Evolutionary conservation across 2,888 invertebrate species (phyloP).

Genomic region (Microchrysa polita): DNA sequence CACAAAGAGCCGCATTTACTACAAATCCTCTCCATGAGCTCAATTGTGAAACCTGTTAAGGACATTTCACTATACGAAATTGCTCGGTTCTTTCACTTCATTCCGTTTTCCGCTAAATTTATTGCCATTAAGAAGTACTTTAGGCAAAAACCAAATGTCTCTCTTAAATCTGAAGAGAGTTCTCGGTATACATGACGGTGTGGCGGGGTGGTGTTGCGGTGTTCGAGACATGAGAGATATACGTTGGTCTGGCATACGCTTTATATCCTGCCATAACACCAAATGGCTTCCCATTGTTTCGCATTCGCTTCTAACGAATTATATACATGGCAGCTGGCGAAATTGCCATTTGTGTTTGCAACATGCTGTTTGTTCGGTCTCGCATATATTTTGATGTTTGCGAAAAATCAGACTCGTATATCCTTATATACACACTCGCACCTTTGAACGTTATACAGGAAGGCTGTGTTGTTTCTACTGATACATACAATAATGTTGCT

Average conservation of each 20-base stretch:
- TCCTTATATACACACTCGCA: background rate
- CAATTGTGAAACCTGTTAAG: slow-evolving; percentile 8
- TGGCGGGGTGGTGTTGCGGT: too few species aligned
- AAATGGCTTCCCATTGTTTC: slow-evolving; percentile 19
- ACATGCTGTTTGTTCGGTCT: background rate
- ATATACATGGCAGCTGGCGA: slow-evolving; percentile 5
- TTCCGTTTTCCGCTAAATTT: slow-evolving; percentile 35
- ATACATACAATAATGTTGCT: background rate
- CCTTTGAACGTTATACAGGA: too few species aligned
- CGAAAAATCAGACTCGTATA: background rate
- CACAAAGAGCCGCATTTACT: too few species aligned
- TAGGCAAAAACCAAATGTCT: slow-evolving; percentile 33
- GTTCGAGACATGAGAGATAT: too few species aligned
- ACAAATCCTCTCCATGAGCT: background rate
- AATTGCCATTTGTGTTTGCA: background rate
- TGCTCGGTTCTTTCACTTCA: slow-evolving; percentile 10
- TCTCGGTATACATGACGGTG: background rate
- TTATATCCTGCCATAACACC: slow-evolving; percentile 17
- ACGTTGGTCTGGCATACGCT: background rate
- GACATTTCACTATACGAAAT: slow-evolving; percentile 10
- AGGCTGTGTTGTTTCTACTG: too few species aligned
- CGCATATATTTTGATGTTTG: background rate
- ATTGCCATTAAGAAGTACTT: slow-evolving; percentile 43
- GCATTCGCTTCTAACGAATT: background rate
- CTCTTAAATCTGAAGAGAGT: slow-evolving; percentile 6